phyloP scores from a whole-genome alignment of 2,797 vertebrate genomes.

The Rhynchotus rufescens region DNA sequence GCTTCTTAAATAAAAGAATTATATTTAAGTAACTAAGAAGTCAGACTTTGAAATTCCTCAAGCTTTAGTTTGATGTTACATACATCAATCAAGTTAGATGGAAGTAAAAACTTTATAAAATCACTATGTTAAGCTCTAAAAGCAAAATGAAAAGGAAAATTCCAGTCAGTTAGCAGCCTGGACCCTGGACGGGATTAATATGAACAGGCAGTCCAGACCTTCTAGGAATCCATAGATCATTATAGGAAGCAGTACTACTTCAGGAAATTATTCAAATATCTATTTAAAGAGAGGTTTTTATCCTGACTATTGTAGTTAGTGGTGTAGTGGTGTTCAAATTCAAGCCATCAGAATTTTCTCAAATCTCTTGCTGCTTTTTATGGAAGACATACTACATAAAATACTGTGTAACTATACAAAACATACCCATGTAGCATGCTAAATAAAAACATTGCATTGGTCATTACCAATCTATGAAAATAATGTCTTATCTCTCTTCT shows the following conservation, averaged over 20 bases:
- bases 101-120: background rate
- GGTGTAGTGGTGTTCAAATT: background rate
- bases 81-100: background rate
- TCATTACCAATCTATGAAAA: background rate
- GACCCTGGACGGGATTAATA: background rate
- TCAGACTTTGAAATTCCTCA: background rate
- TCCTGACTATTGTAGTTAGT: background rate
- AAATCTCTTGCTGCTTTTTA: background rate
- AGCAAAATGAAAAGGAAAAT: slow-evolving; percentile 6
- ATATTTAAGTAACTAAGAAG: background rate
- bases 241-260: slow-evolving; percentile 6
- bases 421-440: no score
- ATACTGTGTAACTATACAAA: background rate
- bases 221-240: slow-evolving; percentile 44
- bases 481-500: background rate
- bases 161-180: background rate
- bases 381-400: background rate
- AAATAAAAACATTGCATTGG: background rate
- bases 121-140: background rate
- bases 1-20: background rate
- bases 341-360: background rate
- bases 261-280: background rate
- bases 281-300: background rate
- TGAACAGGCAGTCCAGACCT: background rate
- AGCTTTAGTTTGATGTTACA: background rate